Base-by-base conservation (phyloP, 2,797 vertebrate species). In the Alectoris magna region DNA sequence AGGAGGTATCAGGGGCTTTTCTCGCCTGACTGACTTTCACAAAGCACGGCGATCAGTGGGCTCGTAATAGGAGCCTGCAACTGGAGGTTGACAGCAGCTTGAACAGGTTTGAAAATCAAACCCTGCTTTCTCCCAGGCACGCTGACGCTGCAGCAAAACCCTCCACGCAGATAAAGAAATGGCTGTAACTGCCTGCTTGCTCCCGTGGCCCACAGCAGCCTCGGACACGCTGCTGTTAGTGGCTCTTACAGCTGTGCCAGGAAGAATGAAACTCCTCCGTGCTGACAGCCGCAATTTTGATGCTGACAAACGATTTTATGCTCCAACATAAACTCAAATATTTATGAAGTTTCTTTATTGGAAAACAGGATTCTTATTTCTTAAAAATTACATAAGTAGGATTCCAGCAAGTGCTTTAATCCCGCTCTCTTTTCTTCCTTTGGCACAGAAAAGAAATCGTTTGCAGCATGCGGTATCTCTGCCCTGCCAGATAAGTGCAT, bases 261-360 rank as follows among this genome's bases (percentile, higher is more conserved):
- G 83, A 95, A 92, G 95, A 90, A 86, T 72, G 90, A 86, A 95
- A 95, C 85, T 92, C 74, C 71, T 93, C 91, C 85, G 62, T 87
- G 91, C 94, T 95, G 93, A 95, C 94, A 93, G 93, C 67, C 93
- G 90, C 63, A 62, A 48, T 93, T 95, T 91, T 93, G 92, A 84
- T 95, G 94, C 94, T 95, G 96, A 96, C 84, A 5, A 86, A 91
- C 64, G 70, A 86, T 77, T 96, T 93, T 81, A 78, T 0, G 1
- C 82, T 95, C 96, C 94, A 96, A 93, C 73, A 91, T 58, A 94
- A 95, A 95, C 93, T 79, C 76, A 84, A 64, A 66, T 93, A 85
- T 91, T 95, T 95, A 95, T 89, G 91, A 95, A 94, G 82, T 67
- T 94, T 89, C 88, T 94, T 89, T 92, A 95, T 68, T 92, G 93